Evolutionary conservation across 2,113 vertebrate genomes (phyloP).

Genomic region (Ciconia boyciana): DNA sequence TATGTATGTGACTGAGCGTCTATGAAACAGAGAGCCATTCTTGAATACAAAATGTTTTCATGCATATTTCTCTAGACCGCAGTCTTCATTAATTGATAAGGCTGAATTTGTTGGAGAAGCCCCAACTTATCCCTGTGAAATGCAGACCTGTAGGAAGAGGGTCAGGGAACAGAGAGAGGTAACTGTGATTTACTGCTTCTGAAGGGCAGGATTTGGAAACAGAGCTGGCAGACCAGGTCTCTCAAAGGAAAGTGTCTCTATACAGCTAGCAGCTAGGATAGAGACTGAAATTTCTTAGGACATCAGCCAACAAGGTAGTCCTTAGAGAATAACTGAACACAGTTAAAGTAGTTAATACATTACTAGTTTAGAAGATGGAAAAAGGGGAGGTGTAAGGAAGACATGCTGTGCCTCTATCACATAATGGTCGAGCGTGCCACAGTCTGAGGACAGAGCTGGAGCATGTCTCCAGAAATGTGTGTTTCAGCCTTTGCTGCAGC

Average conservation of each 20-base stretch:
- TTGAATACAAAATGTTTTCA: not conserved
- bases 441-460: not conserved
- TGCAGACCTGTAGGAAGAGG: not conserved
- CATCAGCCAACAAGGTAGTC: not conserved
- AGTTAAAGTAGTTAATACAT: not conserved
- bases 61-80: not conserved
- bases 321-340: not conserved
- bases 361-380: not conserved
- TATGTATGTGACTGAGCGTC: not conserved
- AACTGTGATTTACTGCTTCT: not conserved
- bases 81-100: not conserved
- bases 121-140: not conserved
- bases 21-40: not conserved
- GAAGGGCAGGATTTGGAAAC: not conserved
- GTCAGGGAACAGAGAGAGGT: not conserved
- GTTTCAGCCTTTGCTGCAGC: not conserved
- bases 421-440: rapidly evolving
- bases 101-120: not conserved
- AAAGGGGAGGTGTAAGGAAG: not conserved
- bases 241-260: not conserved
- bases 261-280: not conserved
- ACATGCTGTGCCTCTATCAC: not conserved
- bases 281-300: not conserved
- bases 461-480: not conserved
- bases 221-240: not conserved